Evolutionary conservation across 2,888 invertebrate genomes (phyloP).

Genomic region (Taphrorychus bicolor): DNA sequence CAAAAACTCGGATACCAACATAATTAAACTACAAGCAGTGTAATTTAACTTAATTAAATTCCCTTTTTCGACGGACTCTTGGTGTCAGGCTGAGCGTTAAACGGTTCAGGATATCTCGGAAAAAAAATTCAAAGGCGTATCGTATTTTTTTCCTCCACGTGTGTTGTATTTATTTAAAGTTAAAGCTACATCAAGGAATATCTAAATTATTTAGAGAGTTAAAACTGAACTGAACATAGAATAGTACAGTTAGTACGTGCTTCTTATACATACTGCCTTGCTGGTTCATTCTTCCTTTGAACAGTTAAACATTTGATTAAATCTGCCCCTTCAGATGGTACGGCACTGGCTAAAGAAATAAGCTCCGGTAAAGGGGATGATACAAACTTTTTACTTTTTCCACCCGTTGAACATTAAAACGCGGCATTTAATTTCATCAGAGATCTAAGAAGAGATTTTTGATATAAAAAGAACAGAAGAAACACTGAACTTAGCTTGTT

Average conservation of each 20-base stretch:
- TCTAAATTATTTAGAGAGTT: too few relatives aligned
- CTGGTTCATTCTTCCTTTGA: too few relatives aligned
- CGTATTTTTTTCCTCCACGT: too few relatives aligned
- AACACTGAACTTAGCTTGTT: slow-evolving; percentile 48
- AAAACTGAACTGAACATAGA: too few relatives aligned
- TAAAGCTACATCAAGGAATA: too few relatives aligned
- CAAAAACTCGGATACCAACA: slow-evolving; percentile 63
- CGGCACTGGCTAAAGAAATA: slow-evolving; percentile 34
- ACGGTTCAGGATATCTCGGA: slow-evolving; percentile 45
- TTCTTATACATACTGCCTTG: too few relatives aligned
- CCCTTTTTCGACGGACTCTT: slow-evolving; percentile 59
- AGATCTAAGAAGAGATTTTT: slow-evolving; percentile 63
- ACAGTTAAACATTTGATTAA: too few relatives aligned
- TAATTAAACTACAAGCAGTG: slow-evolving; percentile 66
- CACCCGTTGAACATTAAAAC: slow-evolving; percentile 64
- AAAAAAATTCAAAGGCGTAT: slow-evolving; percentile 31
- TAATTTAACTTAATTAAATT: slow-evolving; percentile 67
- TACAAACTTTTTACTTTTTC: slow-evolving; percentile 65
- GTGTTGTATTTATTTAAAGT: too few relatives aligned
- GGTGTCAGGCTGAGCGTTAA: slow-evolving; percentile 41
- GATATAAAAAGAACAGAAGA: slow-evolving; percentile 61
- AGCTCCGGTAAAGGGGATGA: slow-evolving; percentile 52
- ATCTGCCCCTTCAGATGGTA: too few relatives aligned
- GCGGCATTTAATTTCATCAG: slow-evolving; percentile 64
- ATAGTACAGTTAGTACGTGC: too few relatives aligned